A percentile compares a stretch with the other conserved stretches of the same genome.
These are phyloP conservation scores for Drosophila nannoptera DNA, from an alignment of 1,140 invertebrate genomes.

Conservation along the genomic window DNA sequence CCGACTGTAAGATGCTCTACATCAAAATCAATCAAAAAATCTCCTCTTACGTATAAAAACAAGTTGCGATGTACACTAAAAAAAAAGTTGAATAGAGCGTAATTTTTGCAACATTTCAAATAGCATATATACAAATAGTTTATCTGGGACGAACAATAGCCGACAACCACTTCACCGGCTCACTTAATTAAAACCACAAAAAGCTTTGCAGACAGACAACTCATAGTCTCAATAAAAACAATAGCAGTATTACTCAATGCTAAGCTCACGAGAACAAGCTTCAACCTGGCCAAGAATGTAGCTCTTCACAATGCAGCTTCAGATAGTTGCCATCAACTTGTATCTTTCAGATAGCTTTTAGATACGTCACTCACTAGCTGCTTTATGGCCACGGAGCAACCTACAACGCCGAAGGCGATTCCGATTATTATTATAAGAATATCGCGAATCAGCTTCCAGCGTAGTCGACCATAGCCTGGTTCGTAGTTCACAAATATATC, in stretches of 20 bases:
- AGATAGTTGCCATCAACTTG: neutral
- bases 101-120: neutral
- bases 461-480: conserved; percentile 45
- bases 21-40: neutral
- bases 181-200: conserved; percentile 63
- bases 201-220: conserved; percentile 13
- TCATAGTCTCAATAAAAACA: conserved; percentile 5
- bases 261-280: conserved; percentile 22
- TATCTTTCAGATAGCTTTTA: conserved; percentile 18
- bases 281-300: conserved; percentile 39
- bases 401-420: conserved; percentile 48
- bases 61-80: neutral
- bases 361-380: conserved; percentile 49
- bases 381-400: conserved; percentile 50
- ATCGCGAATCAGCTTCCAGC: conserved; percentile 55
- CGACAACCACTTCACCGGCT: conserved; percentile 51
- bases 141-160: conserved; percentile 37
- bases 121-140: conserved; percentile 10
- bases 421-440: conserved; percentile 48
- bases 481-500: conserved; percentile 53
- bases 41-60: neutral
- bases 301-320: conserved; percentile 26
- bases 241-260: neutral
- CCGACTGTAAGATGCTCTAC: neutral
- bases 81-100: neutral